phyloP scores from a whole-genome alignment of 2,888 invertebrate species.

The Epinotia brunnichana region DNA sequence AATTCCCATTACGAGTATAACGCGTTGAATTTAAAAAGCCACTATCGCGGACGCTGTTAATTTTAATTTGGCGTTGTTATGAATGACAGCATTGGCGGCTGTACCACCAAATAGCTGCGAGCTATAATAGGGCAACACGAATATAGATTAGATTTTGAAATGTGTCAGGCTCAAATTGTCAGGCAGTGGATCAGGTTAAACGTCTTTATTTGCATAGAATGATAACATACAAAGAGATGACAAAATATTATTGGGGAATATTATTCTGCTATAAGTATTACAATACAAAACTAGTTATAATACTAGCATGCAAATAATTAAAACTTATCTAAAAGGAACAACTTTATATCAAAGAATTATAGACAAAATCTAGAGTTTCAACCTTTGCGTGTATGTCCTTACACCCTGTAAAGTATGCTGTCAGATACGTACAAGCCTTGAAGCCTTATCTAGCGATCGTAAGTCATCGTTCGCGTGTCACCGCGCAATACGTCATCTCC shows the following conservation, averaged over 20 bases:
- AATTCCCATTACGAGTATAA: conserved; percentile 3
- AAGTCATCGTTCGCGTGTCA: conserved; percentile 41
- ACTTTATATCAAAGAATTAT: too few species aligned
- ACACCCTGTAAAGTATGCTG: too few species aligned
- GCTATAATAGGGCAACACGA: conserved; percentile 2
- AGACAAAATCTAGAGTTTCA: too few species aligned
- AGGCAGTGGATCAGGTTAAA: too few species aligned
- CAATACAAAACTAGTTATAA: too few species aligned
- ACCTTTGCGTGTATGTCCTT: too few species aligned
- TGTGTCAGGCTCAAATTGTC: background rate
- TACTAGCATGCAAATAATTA: too few species aligned
- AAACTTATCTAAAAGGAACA: too few species aligned
- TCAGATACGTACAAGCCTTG: background rate
- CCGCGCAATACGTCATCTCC: conserved; percentile 38
- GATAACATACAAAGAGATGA: too few species aligned
- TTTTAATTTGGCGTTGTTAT: conserved; percentile 27
- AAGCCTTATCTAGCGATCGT: conserved; percentile 21
- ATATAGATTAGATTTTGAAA: conserved; percentile 18
- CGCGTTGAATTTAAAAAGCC: conserved; percentile 25
- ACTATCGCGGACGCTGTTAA: conserved; percentile 15
- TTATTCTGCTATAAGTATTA: too few species aligned
- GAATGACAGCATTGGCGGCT: conserved; percentile 19
- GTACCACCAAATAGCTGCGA: background rate
- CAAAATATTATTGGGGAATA: too few species aligned
- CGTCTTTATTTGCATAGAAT: too few species aligned